A percentile compares a stretch with the other conserved stretches of the same genome.
These are phyloP conservation scores for Paracentrotus lividus DNA, from an alignment of 53 echinoderm and acorn worm species.

Conservation along the genomic window DNA sequence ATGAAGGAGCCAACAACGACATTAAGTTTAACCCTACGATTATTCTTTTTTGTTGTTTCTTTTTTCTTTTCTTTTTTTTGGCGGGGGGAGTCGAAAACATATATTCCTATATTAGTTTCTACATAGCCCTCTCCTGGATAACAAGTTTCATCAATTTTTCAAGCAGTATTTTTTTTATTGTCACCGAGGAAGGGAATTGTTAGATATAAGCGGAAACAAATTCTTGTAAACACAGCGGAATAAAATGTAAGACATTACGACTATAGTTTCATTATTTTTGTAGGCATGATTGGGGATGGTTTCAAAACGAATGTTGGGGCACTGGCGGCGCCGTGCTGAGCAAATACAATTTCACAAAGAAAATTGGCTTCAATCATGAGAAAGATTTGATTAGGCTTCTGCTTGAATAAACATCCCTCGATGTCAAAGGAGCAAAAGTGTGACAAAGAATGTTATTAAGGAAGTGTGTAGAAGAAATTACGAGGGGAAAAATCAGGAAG, in stretches of 20 bases:
- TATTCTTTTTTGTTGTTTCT: too few relatives aligned
- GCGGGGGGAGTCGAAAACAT: background rate
- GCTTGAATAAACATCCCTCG: slow-evolving; percentile 20
- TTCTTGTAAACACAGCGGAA: background rate
- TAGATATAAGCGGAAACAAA: background rate
- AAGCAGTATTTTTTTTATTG: background rate
- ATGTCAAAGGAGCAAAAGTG: slow-evolving; percentile 6
- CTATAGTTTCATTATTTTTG: background rate
- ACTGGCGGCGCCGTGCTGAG: slow-evolving; percentile 41
- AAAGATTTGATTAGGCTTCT: slow-evolving; percentile 41
- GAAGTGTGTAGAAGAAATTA: background rate
- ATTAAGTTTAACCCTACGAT: too few relatives aligned
- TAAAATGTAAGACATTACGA: background rate
- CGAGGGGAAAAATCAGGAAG: background rate
- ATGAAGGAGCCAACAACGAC: too few relatives aligned
- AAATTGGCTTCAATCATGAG: slow-evolving; percentile 35
- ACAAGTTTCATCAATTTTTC: too few relatives aligned
- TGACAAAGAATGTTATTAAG: background rate
- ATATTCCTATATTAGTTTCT: too few relatives aligned
- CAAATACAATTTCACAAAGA: slow-evolving; percentile 55
- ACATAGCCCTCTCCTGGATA: too few relatives aligned
- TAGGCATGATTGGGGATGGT: background rate
- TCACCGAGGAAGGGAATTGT: background rate
- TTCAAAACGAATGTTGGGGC: background rate
- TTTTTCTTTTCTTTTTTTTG: too few relatives aligned